These are phyloP conservation scores for Silurus asotus DNA, from an alignment of 2,113 vertebrate genomes.

Conservation along the genomic window DNA sequence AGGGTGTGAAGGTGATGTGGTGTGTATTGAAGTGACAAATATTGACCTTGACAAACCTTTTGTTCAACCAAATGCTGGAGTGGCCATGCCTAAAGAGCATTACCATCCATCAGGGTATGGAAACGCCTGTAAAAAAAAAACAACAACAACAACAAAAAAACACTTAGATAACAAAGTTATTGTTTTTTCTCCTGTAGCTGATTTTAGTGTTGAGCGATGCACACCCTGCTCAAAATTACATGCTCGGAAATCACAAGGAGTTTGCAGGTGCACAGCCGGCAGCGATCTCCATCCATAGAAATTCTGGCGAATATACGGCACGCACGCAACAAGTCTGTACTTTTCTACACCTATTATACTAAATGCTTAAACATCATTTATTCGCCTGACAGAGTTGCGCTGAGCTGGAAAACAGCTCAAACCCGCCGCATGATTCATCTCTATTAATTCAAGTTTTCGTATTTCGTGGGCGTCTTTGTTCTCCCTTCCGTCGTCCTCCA, in stretches of 20 bases:
- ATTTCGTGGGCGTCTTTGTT: constrained; percentile 49
- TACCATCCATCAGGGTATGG: constrained; percentile 32
- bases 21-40: constrained; percentile 1
- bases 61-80: constrained; percentile 28
- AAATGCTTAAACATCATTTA: constrained; percentile 37
- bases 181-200: not conserved
- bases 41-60: constrained; percentile 29
- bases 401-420: constrained; percentile 53
- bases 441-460: constrained; percentile 58
- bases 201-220: not conserved
- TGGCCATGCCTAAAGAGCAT: constrained; percentile 26
- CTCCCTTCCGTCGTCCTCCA: constrained; percentile 49
- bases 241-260: constrained; percentile 15
- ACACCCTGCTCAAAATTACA: constrained; percentile 47
- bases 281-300: not conserved
- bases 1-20: constrained; percentile 6
- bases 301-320: constrained; percentile 23
- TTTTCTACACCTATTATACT: constrained; percentile 36
- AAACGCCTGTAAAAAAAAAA: constrained; percentile 10
- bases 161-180: constrained; percentile 30
- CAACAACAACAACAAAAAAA: not conserved
- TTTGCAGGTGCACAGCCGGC: not conserved
- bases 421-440: constrained; percentile 55
- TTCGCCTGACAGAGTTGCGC: constrained; percentile 26
- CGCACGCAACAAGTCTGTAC: constrained; percentile 25